These are phyloP conservation scores for Cydia fagiglandana DNA, from an alignment of 1,140 invertebrate species.

Conservation along the genomic window DNA sequence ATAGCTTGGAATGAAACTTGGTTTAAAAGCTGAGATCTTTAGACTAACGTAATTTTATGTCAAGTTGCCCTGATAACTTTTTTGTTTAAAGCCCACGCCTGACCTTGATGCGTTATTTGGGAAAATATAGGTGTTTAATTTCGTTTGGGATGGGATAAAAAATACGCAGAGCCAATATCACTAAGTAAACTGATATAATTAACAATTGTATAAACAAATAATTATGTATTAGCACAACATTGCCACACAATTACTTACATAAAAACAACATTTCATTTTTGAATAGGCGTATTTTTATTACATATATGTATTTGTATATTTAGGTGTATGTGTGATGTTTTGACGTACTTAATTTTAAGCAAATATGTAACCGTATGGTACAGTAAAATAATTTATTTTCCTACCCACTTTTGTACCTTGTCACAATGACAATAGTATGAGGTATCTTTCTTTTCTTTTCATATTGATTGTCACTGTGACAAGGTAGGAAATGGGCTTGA, in stretches of 20 bases:
- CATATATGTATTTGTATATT: conserved; percentile 30
- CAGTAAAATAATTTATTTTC: too few species aligned
- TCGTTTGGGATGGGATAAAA: too few species aligned
- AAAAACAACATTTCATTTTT: conserved; percentile 5
- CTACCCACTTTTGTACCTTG: too few species aligned
- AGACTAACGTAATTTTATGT: background rate
- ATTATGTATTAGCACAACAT: background rate
- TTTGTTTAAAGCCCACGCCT: too few species aligned
- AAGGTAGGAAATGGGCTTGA: too few species aligned
- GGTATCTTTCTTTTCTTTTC: too few species aligned
- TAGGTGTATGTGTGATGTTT: conserved; percentile 36
- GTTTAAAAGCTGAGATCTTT: background rate
- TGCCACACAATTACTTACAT: background rate
- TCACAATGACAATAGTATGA: too few species aligned
- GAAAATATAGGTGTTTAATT: too few species aligned
- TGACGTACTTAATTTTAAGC: conserved; percentile 38
- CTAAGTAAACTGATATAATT: too few species aligned
- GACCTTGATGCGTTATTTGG: too few species aligned
- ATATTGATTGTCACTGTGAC: too few species aligned
- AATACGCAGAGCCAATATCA: background rate
- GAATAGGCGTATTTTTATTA: background rate
- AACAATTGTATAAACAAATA: background rate
- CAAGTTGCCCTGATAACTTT: too few species aligned
- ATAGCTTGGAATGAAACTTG: background rate
- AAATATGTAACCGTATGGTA: conserved; percentile 8